These are phyloP conservation scores for Sphenopsis melanotis DNA, from an alignment of 2,797 vertebrate species.

Conservation along the genomic window DNA sequence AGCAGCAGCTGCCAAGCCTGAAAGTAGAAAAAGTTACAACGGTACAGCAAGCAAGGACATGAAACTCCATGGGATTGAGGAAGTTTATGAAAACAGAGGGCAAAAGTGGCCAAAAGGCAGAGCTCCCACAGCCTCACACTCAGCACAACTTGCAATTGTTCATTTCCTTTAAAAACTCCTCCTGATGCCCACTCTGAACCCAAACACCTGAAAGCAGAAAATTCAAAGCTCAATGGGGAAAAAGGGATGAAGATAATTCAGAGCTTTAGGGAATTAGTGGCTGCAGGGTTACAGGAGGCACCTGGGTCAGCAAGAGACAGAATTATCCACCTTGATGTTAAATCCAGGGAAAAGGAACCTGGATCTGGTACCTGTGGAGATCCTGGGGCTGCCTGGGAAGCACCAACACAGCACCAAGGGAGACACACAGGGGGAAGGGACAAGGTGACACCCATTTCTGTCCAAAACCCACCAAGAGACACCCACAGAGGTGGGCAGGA, in stretches of 20 bases:
- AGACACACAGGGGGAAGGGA: neutral
- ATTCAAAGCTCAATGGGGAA: neutral
- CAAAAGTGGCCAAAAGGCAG: rapidly evolving
- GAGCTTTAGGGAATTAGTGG: neutral
- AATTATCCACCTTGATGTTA: neutral
- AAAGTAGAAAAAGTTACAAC: neutral
- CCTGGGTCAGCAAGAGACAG: neutral
- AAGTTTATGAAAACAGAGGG: neutral
- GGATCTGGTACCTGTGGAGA: neutral
- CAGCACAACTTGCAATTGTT: rapidly evolving
- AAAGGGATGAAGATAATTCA: neutral
- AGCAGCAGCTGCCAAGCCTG: neutral
- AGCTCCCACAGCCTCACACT: neutral
- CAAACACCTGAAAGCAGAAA: neutral
- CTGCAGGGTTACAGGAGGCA: neutral
- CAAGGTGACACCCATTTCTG: neutral
- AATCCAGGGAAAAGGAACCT: neutral
- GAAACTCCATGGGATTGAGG: neutral
- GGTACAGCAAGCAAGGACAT: neutral
- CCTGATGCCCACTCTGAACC: neutral
- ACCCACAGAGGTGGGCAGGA: neutral
- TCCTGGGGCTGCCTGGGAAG: neutral
- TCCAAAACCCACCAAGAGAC: rapidly evolving
- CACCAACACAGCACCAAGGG: neutral
- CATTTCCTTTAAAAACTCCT: neutral